Evolutionary conservation across 2,888 invertebrate species (phyloP).

Genomic region (Atherix ibis): DNA sequence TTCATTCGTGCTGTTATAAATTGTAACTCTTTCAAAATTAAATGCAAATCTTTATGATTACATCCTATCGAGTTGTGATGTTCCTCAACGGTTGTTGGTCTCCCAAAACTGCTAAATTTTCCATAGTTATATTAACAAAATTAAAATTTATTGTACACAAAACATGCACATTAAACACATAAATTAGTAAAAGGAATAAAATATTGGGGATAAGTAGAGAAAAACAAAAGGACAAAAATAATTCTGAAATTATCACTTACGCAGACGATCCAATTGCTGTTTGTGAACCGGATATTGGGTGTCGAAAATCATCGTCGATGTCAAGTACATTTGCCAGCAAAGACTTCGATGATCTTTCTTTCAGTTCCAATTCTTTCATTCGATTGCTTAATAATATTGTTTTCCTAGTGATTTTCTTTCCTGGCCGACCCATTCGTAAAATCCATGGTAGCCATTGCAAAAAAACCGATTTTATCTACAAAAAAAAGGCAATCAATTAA

Average conservation of each 20-base stretch:
- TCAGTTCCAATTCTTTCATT: constrained; percentile 84
- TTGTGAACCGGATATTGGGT: constrained; percentile 40
- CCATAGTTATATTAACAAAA: constrained; percentile 2
- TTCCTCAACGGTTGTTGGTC: constrained; percentile 65
- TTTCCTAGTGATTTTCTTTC: constrained; percentile 83
- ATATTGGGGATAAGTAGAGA: background rate
- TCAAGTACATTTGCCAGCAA: constrained; percentile 88
- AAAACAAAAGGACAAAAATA: background rate
- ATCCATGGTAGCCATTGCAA: constrained; percentile 97
- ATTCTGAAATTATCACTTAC: constrained; percentile 28
- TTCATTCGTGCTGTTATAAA: constrained; percentile 90
- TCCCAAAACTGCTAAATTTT: constrained; percentile 40
- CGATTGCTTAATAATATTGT: constrained; percentile 78
- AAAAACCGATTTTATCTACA: constrained; percentile 83
- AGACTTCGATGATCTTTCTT: constrained; percentile 87
- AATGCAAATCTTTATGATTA: constrained; percentile 72
- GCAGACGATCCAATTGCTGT: constrained; percentile 49
- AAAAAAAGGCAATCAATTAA: constrained; percentile 6
- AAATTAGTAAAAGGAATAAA: background rate
- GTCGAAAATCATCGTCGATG: constrained; percentile 88
- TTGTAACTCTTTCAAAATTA: constrained; percentile 82
- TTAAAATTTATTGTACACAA: background rate
- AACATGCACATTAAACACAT: background rate
- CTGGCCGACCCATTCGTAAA: constrained; percentile 88
- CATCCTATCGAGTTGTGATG: constrained; percentile 45